Base-by-base conservation (phyloP, 2,113 vertebrate species). In the Chionomys nivalis region DNA sequence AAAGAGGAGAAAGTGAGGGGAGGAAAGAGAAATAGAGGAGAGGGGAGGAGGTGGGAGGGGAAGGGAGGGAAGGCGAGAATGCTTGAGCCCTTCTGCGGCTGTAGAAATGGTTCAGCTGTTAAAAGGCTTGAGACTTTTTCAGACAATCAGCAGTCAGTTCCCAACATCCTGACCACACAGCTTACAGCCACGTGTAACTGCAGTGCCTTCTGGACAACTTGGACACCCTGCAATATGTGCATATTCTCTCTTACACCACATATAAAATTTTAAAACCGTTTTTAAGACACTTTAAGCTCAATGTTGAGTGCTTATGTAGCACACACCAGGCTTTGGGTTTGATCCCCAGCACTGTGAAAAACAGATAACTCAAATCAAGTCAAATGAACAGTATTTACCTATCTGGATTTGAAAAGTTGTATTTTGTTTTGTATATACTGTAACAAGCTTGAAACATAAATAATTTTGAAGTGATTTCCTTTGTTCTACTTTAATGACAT, bases 391-490 rank as follows among this genome's bases (percentile, higher is more conserved):
- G 63, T 70, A 94, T 49, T 72, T 95, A 90, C 55, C 12, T 97
- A 52, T 92, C 31, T 79, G 31, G 44, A 83, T 21, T 87, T 94
- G 28, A 82, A 93, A 97, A 95, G 89, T 81, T 42, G 39, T 79
- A 76, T 11, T 36, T 93, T 93, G 36, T 63, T 94, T 94, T 96
- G 8, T 81, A 31, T 81, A 81, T 89, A 92, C n/a, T 90, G 4
- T 85, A 94, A 61, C 92, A 97, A 89, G 31, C 63, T 95, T 97
- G 36, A 96, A 97, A 88, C 61, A 33, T 39, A 87, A 72, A 44
- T 78, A 52, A 12, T 89, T 87, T 95, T 13, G 65, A 95, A 39
- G 12, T 39, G 94, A 68, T 91, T 94, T 70, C 44, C 77, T 65
- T 42, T 61, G 49, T 63, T 63, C 1, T 82, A n/a, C 79, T 58